Evolutionary conservation across 2,797 vertebrate genomes (phyloP), one percentile per base, ranked within the genome.

Genomic region (Lepilemur ruficaudatus): DNA sequence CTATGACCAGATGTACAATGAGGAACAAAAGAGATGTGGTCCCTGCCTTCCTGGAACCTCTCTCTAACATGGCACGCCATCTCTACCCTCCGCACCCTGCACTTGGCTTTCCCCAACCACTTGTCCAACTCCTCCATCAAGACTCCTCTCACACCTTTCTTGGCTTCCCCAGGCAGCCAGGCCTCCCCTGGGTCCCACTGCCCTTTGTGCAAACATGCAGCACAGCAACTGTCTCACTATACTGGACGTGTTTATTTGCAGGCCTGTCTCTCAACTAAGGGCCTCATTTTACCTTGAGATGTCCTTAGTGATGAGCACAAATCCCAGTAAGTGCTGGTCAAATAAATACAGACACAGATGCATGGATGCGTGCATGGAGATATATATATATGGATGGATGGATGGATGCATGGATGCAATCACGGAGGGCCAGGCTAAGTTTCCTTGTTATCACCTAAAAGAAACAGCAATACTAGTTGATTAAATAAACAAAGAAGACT

Each of bases 401-500:
- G 52, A 52, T 14, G 38, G 3, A 52, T 2, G 15, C 7, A 65
- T 22, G 9, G 7, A 46, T n/a, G 10, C 8, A 20, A 38, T 25
- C 12, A 9, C 17, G 52, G 50, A 59, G 17, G n/a, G 14, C 28
- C 28, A 90, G 59, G 6, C 41, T 67, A 14, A 46, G 20, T 87
- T 91, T 69, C 35, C 57, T 63, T 76, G 32, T 88, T 80, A 79
- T 32, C 23, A n/a, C 12, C 22, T 41, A 80, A 94, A 76, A 85
- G 20, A 48, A 81, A 84, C n/a, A 75, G 4, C 4, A 93, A 65
- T 59, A 25, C 3, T 61, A 6, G 9, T 67, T 38, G 10, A 22
- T 59, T 95, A 82, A 86, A 76, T 69, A 89, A 83, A 73, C 57
- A 96, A 93, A 76, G 57, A 90, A 61, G 30, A 50, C 5, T 7